Conservation (phyloP, 2,113 vertebrate species). For the Pogona vitticeps region DNA sequence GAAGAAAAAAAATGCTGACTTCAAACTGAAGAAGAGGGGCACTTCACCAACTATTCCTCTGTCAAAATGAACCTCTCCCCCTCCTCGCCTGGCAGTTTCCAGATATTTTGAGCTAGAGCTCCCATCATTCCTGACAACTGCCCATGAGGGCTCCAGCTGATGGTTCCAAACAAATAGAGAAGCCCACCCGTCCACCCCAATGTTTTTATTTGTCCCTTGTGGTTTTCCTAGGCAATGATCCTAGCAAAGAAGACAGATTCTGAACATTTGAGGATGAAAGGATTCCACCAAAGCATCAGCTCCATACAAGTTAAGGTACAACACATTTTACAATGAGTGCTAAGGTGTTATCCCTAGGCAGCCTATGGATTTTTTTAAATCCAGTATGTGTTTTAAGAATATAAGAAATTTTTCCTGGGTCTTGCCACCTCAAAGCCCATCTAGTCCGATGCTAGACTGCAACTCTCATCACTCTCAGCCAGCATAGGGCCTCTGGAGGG, state of each 20-base stretch:
- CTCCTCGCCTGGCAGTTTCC: no score
- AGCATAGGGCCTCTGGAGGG: neutral
- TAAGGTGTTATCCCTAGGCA: neutral
- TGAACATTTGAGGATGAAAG: neutral
- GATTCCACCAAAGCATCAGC: neutral
- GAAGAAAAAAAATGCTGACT: neutral
- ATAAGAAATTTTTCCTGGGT: neutral
- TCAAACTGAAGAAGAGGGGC: neutral
- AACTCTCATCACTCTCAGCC: neutral
- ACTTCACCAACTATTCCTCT: neutral
- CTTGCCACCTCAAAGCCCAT: neutral
- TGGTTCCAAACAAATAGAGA: no score
- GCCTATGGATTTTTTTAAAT: neutral
- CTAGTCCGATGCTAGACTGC: neutral
- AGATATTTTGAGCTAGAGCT: no score
- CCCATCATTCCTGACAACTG: no score
- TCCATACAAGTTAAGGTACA: neutral
- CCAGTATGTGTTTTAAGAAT: neutral
- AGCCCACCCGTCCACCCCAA: no score
- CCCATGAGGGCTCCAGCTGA: neutral
- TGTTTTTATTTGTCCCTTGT: neutral
- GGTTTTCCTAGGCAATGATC: neutral
- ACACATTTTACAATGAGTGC: neutral
- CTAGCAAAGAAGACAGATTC: neutral
- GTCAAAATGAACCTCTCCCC: no score